Percentiles rank a stretch among this genome's conserved stretches.
Conservation (phyloP, 2,888 invertebrate species). For the Conus canariensis region DNA sequence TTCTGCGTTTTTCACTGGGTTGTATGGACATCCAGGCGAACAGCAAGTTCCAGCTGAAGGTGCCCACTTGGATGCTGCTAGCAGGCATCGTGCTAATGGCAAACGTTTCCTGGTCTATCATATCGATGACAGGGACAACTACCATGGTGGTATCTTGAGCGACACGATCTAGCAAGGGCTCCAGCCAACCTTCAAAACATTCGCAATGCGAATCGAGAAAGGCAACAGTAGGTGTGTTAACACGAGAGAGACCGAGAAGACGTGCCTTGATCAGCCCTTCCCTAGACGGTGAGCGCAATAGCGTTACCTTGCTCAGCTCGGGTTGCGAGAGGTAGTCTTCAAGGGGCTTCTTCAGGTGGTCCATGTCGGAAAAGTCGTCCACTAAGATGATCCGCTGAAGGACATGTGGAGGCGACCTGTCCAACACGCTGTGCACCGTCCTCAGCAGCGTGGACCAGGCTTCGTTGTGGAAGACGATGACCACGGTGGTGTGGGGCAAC, state of each 20-base stretch:
- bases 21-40: constrained; percentile 34
- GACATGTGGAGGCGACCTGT: constrained; percentile 35
- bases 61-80: constrained; percentile 2
- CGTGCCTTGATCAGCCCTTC: constrained; percentile 28
- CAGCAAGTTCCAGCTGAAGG: constrained; percentile 22
- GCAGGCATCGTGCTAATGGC: not conserved
- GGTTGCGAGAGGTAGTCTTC: constrained; percentile 2
- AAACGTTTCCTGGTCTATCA: constrained; percentile 16
- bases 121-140: constrained; percentile 19
- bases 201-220: constrained; percentile 39
- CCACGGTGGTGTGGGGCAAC: constrained; percentile 40
- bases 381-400: constrained; percentile 43
- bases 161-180: constrained; percentile 29
- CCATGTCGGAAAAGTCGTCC: constrained; percentile 39
- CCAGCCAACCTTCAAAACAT: constrained; percentile 30
- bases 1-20: not conserved
- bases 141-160: constrained; percentile 11
- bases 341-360: constrained; percentile 19
- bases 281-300: not conserved
- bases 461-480: constrained; percentile 50
- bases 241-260: constrained; percentile 4
- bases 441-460: constrained; percentile 46
- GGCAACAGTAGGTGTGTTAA: not conserved
- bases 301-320: not conserved
- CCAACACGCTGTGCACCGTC: constrained; percentile 44